Evolutionary conservation across 2,113 vertebrate genomes (phyloP).

Genomic region (Aegithalos caudatus): DNA sequence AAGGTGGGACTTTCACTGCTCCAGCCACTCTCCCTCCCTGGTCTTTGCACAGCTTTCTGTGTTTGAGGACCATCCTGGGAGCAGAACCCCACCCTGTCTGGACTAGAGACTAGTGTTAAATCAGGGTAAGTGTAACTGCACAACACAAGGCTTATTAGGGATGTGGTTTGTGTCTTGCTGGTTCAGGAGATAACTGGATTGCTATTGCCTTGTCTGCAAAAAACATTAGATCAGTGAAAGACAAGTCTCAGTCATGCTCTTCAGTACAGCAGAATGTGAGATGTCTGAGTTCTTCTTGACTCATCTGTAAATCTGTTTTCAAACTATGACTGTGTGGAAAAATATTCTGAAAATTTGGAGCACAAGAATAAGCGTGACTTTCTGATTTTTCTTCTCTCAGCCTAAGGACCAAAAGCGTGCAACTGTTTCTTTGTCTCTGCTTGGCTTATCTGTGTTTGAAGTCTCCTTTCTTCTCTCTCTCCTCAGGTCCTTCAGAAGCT

Average conservation of each 20-base stretch:
- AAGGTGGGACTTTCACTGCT: background rate
- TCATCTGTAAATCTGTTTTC: background rate
- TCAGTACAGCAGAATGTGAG: background rate
- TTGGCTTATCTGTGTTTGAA: background rate
- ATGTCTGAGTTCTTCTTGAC: background rate
- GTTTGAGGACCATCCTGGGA: background rate
- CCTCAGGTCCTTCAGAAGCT: slow-evolving; percentile 94
- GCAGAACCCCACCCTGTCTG: background rate
- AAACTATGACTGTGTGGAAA: background rate
- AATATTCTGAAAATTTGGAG: background rate
- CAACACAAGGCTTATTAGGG: background rate
- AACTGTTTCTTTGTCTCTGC: background rate
- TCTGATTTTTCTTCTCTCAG: background rate
- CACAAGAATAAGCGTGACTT: background rate
- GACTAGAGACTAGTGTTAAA: background rate
- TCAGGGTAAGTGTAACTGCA: background rate
- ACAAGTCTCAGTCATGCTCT: background rate
- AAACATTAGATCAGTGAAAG: background rate
- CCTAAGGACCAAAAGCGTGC: background rate
- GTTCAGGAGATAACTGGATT: background rate
- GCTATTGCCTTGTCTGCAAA: background rate
- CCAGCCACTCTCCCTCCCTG: background rate
- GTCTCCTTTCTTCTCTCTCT: background rate
- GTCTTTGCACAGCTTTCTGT: background rate
- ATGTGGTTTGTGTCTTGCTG: background rate